Evolutionary conservation across 2,888 invertebrate genomes (phyloP), one percentile per base, ranked within the genome.

Genomic region (Trichopoda pennipes): DNA sequence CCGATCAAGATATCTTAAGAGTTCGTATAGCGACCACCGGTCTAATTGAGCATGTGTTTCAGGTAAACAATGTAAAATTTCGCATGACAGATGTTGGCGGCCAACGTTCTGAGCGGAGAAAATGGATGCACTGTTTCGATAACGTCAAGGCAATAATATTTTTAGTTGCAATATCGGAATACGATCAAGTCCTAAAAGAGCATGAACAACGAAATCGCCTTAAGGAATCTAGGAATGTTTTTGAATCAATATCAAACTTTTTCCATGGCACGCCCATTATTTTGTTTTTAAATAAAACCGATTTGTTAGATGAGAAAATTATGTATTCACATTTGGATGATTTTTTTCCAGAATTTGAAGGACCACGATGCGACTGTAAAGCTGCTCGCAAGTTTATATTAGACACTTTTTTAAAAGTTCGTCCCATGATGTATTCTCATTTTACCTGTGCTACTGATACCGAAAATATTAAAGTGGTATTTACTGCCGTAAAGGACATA

Each of bases 221-320:
- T 98, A 98, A 98, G 92, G 99, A 99, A 93, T 98, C 98, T 87
- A 98, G 98, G 94, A 98, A 98, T 90, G 93, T 99, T 92, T 99
- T 99, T 93, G 97, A 97, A 94, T 98, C 98, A 89, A 99, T 99
- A 93, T 98, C 99, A 92, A 98, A 98, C 86, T 99, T 98, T 98
- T 99, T 99, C 94, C 97, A 98, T 92, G 97, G 98, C 92, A 98
- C 98, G 87, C 98, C 98, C 85, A 98, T 99, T 88, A 99, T 99
- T 92, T 94, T 99, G 90, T 99, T 99, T 93, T 94, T 99, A 94
- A 99, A 88, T 98, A 99, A 92, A 80, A 74, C 49, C n/a, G 84
- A 84, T 76, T 61, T 84, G 21, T 55, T 84, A 17, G 55, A 73
- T 14, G 99, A 99, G 93, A 99, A 99, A 94, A 99, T 99, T 90